Evolutionary conservation across 2,888 invertebrate species (phyloP).

Genomic region (Thalpophila matura): DNA sequence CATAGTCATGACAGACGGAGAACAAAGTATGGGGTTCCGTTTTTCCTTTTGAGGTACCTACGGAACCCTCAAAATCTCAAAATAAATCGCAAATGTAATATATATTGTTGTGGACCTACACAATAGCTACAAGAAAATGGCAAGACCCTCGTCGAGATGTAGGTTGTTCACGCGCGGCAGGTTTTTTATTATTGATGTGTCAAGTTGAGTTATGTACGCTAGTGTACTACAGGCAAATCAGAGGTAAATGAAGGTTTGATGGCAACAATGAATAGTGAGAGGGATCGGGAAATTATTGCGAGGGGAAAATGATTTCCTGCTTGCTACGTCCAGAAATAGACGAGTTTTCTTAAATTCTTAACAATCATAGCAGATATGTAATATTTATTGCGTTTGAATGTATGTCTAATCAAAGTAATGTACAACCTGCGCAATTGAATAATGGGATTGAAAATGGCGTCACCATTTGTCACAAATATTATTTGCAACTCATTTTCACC

Average conservation of each 20-base stretch:
- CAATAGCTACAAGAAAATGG: slow-evolving; percentile 64
- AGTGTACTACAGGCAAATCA: slow-evolving; percentile 60
- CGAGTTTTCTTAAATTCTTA: no score
- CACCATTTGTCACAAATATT: slow-evolving; percentile 25
- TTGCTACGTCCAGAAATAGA: no score
- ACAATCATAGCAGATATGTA: no score
- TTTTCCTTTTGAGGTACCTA: no score
- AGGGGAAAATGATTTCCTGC: slow-evolving; percentile 7
- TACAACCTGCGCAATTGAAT: no score
- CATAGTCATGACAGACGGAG: no score
- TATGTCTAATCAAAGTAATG: no score
- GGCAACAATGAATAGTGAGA: slow-evolving; percentile 37
- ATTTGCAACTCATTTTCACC: slow-evolving; percentile 28
- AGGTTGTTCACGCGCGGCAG: slow-evolving; percentile 56
- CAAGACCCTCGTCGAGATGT: slow-evolving; percentile 62
- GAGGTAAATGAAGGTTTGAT: slow-evolving; percentile 59
- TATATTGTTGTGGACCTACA: slow-evolving; percentile 50
- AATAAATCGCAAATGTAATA: slow-evolving; percentile 52
- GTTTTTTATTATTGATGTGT: slow-evolving; percentile 67
- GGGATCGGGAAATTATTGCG: slow-evolving; percentile 16
- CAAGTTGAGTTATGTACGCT: slow-evolving; percentile 63
- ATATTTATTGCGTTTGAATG: no score
- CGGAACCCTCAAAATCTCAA: no score
- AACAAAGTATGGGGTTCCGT: no score
- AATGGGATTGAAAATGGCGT: no score